Conservation (phyloP, 2,888 invertebrate genomes). For the Imbricaverruca yamaguchii region DNA sequence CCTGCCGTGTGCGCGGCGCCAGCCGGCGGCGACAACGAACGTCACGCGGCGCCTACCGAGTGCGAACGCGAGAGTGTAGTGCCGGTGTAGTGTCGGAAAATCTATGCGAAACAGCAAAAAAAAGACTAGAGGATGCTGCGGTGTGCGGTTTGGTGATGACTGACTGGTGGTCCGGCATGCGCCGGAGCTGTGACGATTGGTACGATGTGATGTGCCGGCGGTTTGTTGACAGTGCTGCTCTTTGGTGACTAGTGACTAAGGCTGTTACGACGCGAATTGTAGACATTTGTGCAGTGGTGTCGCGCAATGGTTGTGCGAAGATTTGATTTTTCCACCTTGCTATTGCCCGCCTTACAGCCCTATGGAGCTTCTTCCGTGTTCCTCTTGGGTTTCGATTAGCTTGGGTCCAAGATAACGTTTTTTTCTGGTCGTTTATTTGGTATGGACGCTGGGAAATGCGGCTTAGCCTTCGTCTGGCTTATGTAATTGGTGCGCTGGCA, state of each 20-base stretch:
- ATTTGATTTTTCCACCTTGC: background rate
- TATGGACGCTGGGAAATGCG: background rate
- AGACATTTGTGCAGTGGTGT: background rate
- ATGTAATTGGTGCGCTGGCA: background rate
- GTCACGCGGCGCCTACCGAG: background rate
- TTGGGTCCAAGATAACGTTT: conserved; percentile 14
- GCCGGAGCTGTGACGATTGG: background rate
- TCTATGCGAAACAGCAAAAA: no score
- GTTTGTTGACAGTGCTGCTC: background rate
- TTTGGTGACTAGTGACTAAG: background rate
- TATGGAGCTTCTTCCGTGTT: no score
- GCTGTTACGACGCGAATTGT: background rate
- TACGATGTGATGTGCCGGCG: background rate
- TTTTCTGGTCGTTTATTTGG: conserved; percentile 9
- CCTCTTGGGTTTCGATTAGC: no score
- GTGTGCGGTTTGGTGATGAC: background rate
- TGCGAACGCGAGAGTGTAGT: background rate
- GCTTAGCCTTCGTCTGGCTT: background rate
- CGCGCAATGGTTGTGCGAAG: background rate
- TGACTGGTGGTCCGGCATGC: background rate
- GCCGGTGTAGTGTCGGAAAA: no score
- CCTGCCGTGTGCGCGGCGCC: no score
- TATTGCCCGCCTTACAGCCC: background rate
- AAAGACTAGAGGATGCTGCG: background rate
- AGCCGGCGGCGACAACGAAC: background rate